These are phyloP conservation scores for Parasteatoda lunata DNA, from an alignment of 2,888 invertebrate genomes.

Conservation along the genomic window DNA sequence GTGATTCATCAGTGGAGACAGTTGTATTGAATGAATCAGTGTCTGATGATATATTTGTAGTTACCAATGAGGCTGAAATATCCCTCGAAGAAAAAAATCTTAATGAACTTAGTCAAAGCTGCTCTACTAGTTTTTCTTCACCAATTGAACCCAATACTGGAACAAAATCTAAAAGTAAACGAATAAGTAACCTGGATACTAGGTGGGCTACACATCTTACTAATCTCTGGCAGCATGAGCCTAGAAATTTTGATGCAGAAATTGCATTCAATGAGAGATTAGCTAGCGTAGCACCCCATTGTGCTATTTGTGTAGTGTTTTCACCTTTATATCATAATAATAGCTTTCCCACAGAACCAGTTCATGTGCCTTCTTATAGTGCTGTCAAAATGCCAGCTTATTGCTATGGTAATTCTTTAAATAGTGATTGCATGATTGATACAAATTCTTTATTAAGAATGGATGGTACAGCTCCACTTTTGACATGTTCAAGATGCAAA, in stretches of 20 bases:
- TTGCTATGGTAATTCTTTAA: slow-evolving; percentile 52
- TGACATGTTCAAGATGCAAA: slow-evolving; percentile 78
- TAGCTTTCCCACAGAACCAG: slow-evolving; percentile 32
- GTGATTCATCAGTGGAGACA: no score
- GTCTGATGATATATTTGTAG: not conserved
- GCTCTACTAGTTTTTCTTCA: slow-evolving; percentile 1
- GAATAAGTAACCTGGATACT: slow-evolving; percentile 59
- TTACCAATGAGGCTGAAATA: not conserved
- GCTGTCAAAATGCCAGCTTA: slow-evolving; percentile 58
- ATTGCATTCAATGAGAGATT: slow-evolving; percentile 77
- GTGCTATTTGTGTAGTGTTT: slow-evolving; percentile 79
- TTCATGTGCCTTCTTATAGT: slow-evolving; percentile 46
- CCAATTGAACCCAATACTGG: slow-evolving; percentile 4
- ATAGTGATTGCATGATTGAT: slow-evolving; percentile 50
- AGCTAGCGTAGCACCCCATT: slow-evolving; percentile 78
- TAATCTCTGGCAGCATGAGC: slow-evolving; percentile 75
- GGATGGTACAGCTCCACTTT: slow-evolving; percentile 74
- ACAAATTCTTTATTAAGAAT: slow-evolving; percentile 37
- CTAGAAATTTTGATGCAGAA: slow-evolving; percentile 75
- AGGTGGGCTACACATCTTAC: slow-evolving; percentile 73
- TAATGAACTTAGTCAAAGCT: not conserved
- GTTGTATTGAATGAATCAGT: not conserved
- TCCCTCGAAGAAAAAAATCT: no score
- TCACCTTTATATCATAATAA: slow-evolving; percentile 68
- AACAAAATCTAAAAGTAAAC: slow-evolving; percentile 22